These are phyloP conservation scores for Ellobius talpinus DNA, from an alignment of 2,113 vertebrate genomes.

Conservation along the genomic window DNA sequence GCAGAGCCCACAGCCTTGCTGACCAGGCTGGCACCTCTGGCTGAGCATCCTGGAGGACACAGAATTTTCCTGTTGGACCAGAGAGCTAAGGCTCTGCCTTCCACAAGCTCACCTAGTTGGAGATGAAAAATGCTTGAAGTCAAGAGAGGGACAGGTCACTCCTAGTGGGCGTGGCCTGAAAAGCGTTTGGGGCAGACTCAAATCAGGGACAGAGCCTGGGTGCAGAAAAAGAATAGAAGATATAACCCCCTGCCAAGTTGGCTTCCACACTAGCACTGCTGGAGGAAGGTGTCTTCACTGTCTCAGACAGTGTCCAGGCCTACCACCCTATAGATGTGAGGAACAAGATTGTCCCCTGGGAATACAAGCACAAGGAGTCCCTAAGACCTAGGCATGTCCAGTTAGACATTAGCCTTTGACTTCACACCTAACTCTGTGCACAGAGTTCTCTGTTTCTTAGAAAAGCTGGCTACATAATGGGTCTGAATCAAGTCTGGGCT, in stretches of 20 bases:
- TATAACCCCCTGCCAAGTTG: background rate
- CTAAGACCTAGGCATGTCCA: background rate
- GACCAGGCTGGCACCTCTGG: background rate
- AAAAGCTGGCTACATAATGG: background rate
- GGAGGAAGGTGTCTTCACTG: background rate
- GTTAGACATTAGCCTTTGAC: background rate
- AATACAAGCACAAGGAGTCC: background rate
- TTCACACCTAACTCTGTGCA: background rate
- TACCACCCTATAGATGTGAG: background rate
- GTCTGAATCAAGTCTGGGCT: background rate
- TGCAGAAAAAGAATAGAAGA: background rate
- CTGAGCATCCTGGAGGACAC: background rate
- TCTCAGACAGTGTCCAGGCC: background rate
- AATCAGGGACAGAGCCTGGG: conserved; percentile 73
- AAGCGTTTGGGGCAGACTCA: conserved; percentile 44
- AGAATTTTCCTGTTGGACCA: background rate
- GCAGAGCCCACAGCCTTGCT: background rate
- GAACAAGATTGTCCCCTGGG: background rate
- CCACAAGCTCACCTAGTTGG: background rate
- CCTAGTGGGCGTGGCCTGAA: conserved; percentile 49
- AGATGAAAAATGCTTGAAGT: conserved; percentile 58
- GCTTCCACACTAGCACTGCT: background rate
- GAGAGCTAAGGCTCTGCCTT: background rate
- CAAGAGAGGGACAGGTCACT: conserved; percentile 54
- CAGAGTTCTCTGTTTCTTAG: background rate